Evolutionary conservation across 2,888 invertebrate species (phyloP).

Genomic region (Cheilosia scutellata): DNA sequence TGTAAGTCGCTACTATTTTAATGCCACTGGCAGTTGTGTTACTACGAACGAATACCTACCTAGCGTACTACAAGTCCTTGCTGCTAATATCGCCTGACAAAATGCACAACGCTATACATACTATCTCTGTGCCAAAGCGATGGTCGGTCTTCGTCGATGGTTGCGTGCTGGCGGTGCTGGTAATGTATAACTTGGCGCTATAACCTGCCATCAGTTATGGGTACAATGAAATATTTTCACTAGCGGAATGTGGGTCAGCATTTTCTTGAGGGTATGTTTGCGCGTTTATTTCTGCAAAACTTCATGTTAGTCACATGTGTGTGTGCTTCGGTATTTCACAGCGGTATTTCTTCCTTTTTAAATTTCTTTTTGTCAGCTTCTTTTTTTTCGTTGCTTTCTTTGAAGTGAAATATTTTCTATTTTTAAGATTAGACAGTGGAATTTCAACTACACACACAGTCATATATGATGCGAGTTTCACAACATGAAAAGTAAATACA

Average conservation of each 20-base stretch:
- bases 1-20: slow-evolving; percentile 72
- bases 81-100: slow-evolving; percentile 73
- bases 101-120: slow-evolving; percentile 53
- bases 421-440: slow-evolving; percentile 65
- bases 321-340: slow-evolving; percentile 34
- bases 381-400: slow-evolving; percentile 19
- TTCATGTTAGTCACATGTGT: slow-evolving; percentile 11
- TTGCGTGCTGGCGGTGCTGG: slow-evolving; percentile 65
- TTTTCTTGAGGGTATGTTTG: slow-evolving; percentile 69
- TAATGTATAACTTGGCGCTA: slow-evolving; percentile 70
- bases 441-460: slow-evolving; percentile 9
- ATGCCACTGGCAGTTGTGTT: slow-evolving; percentile 69
- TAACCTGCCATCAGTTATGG: slow-evolving; percentile 75
- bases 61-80: slow-evolving; percentile 54
- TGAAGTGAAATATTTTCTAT: slow-evolving; percentile 64
- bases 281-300: slow-evolving; percentile 57
- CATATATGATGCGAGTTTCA: slow-evolving; percentile 8
- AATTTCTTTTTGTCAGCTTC: neutral
- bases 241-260: slow-evolving; percentile 73
- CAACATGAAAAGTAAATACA: neutral
- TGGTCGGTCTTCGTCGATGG: slow-evolving; percentile 33
- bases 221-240: slow-evolving; percentile 75
- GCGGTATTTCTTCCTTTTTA: slow-evolving; percentile 50
- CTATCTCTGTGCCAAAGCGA: slow-evolving; percentile 13
- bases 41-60: neutral